phyloP scores from a whole-genome alignment of 30 jellyfish, hydroid and myxozoan genomes.

The Morbakka virulenta region DNA sequence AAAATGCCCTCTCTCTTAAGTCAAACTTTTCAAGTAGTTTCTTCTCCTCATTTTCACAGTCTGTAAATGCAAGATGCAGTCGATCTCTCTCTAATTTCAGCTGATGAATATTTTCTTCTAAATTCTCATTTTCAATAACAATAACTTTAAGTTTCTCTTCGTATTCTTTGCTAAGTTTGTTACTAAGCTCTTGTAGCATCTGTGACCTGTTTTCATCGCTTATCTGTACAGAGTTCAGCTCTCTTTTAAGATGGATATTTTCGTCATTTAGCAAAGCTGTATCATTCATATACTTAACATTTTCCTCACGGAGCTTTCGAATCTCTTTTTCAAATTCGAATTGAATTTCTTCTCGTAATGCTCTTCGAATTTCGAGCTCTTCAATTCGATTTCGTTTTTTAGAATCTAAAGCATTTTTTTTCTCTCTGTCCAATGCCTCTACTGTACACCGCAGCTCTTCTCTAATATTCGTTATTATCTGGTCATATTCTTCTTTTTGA shows the following conservation, averaged over 20 bases:
- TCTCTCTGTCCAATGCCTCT: constrained; percentile 25
- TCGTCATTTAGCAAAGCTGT: constrained; percentile 50
- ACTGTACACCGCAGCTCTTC: constrained; percentile 28
- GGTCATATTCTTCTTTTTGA: constrained; percentile 68
- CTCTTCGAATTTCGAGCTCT: constrained; percentile 34
- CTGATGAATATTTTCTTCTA: constrained; percentile 18
- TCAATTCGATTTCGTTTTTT: constrained; percentile 11
- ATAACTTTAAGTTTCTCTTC: constrained; percentile 62
- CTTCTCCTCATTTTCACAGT: constrained; percentile 26
- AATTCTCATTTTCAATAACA: constrained; percentile 57
- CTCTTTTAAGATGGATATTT: constrained; percentile 39
- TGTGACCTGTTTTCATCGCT: constrained; percentile 20
- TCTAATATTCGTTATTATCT: constrained; percentile 32
- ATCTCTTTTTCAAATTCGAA: constrained; percentile 49
- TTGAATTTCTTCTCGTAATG: constrained; percentile 31
- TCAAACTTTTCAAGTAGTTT: constrained; percentile 43
- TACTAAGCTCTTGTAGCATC: constrained; percentile 33
- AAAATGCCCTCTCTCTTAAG: constrained; percentile 22
- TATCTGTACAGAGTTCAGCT: constrained; percentile 44
- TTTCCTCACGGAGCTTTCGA: constrained; percentile 35
- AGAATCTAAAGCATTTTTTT: neutral
- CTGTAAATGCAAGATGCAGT: constrained; percentile 22
- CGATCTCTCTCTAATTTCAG: constrained; percentile 29
- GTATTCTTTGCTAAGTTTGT: constrained; percentile 61
- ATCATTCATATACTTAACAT: constrained; percentile 3